phyloP scores from a whole-genome alignment of 1,140 invertebrate genomes.

The Mercenaria mercenaria region DNA sequence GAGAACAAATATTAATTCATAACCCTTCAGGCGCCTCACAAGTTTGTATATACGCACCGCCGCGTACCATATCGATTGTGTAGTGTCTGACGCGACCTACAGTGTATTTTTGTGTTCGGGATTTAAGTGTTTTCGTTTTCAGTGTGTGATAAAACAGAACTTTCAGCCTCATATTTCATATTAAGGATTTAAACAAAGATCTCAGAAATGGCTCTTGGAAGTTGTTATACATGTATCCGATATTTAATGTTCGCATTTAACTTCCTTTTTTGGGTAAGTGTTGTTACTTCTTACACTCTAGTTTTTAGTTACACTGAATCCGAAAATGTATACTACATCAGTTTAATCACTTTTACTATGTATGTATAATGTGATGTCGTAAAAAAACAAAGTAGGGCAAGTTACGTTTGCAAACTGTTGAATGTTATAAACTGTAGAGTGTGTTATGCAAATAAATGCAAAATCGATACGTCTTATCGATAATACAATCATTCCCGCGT shows the following conservation, averaged over 20 bases:
- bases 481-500: not conserved
- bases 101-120: not conserved
- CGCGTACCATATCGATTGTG: constrained; percentile 22
- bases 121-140: not conserved
- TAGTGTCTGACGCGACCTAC: not conserved
- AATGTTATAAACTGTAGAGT: no score
- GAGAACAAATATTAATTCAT: not conserved
- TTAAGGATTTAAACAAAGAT: constrained; percentile 17
- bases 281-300: no score
- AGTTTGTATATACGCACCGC: not conserved
- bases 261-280: constrained; percentile 86
- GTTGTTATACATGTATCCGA: constrained; percentile 85
- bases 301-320: no score
- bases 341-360: no score
- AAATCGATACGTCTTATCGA: no score
- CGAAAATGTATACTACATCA: no score
- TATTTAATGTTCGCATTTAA: constrained; percentile 87
- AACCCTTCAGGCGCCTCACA: not conserved
- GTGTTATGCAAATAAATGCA: no score
- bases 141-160: not conserved
- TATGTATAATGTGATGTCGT: no score
- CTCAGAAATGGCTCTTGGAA: constrained; percentile 81
- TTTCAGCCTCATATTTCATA: not conserved
- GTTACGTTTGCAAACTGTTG: no score
- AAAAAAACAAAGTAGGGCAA: no score